These are phyloP conservation scores for Myotis davidii DNA, from an alignment of 2,113 vertebrate species.

Conservation along the genomic window DNA sequence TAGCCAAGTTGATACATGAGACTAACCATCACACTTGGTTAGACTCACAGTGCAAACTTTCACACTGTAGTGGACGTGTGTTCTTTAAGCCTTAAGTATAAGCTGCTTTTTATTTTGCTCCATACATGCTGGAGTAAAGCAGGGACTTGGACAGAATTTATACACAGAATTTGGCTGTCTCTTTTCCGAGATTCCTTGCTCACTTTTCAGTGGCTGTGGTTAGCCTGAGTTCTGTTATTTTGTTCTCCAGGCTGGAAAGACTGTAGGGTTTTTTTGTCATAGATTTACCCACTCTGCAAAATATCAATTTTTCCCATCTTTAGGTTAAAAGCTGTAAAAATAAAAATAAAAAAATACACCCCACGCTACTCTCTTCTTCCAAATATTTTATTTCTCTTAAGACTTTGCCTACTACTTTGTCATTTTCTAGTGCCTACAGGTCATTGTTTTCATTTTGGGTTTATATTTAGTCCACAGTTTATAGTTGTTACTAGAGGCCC, in stretches of 20 bases:
- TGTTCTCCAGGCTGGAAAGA: not conserved
- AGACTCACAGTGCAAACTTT: not conserved
- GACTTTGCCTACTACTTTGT: not conserved
- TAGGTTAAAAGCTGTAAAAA: not conserved
- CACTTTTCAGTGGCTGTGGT: not conserved
- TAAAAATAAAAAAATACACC: not conserved
- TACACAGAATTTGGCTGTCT: not conserved
- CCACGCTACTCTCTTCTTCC: not conserved
- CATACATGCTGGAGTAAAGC: not conserved
- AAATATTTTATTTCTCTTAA: not conserved
- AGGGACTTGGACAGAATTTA: not conserved
- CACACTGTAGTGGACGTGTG: too few species aligned
- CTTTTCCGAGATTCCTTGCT: not conserved
- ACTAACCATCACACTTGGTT: not conserved
- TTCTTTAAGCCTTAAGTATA: not conserved
- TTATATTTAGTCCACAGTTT: not conserved
- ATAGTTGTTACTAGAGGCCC: not conserved
- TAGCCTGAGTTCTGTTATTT: slow-evolving; percentile 6
- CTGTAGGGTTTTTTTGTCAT: not conserved
- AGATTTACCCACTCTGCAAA: not conserved
- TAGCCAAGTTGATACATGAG: not conserved
- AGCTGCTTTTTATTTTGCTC: not conserved
- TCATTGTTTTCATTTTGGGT: not conserved
- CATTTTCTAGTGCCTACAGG: not conserved
- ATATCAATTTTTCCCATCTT: not conserved